Evolutionary conservation across 2,113 vertebrate genomes (phyloP), one percentile per base, ranked within the genome.

Genomic region (Nothoprocta pentlandii): DNA sequence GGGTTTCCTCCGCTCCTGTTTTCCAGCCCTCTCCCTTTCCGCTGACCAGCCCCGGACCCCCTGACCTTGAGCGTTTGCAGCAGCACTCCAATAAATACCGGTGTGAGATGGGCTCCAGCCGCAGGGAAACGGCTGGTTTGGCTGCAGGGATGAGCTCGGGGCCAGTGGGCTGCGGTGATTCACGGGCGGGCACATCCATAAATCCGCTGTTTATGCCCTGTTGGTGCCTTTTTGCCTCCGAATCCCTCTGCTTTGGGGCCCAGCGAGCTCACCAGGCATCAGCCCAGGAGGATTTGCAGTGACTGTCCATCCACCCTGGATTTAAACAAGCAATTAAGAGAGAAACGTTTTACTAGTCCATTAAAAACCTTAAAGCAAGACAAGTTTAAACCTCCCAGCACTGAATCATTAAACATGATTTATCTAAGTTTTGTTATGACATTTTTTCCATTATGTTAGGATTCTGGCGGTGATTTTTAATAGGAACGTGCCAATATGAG

Each of bases 61-160:
- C 58, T n/a, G 32, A 34, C 58, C 32, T 64, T 26, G 36, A 26
- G 36, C 23, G 6, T 49, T 30, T 3, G 0, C 81, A 85, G 46
- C 44, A 68, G 51, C 59, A 17, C 39, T 21, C 23, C 36, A 39
- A 39, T 39, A 16, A 47, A 25, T 3, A 42, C 2, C 4, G 1
- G 12, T 21, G 11, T 25, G 56, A 46, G 67, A 49, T 75, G n/a
- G 14, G 28, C 41, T 69, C 13, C 1, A 21, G 6, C 14, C 2
- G 0, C 22, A 7, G 0, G 4, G 51, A 51, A 71, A 17, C 1
- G 3, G 32, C 5, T 19, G 26, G 1, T 62, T 80, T 54, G 62
- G 12, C 59, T n/a, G 36, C 10, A 1, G 15, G 54, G 26, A 30
- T 25, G 7, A 13, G 51, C 23, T 23, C 51, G 51, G 51, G 25